These are phyloP conservation scores for Malacosoma neustria DNA, from an alignment of 2,888 invertebrate species.

Conservation along the genomic window DNA sequence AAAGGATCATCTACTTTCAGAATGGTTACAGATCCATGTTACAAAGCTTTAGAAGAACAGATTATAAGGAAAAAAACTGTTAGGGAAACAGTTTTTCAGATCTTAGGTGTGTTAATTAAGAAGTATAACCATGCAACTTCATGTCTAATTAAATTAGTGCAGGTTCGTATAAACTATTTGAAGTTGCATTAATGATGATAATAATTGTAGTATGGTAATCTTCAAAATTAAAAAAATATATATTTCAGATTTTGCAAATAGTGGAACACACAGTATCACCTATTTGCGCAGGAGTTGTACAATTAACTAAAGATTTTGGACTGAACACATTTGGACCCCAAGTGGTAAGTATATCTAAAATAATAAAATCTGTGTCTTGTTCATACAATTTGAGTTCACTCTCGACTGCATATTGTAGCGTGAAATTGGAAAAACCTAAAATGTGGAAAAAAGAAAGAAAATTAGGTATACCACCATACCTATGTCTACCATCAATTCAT, in stretches of 20 bases:
- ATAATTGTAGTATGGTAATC: no score
- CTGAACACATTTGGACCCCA: slow-evolving; percentile 82
- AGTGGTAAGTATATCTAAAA: slow-evolving; percentile 51
- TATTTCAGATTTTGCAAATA: slow-evolving; percentile 82
- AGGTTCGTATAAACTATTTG: slow-evolving; percentile 41
- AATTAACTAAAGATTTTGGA: slow-evolving; percentile 79
- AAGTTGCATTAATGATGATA: no score
- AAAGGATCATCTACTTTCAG: slow-evolving; percentile 66
- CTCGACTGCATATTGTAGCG: no score
- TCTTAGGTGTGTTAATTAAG: slow-evolving; percentile 87
- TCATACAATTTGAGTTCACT: no score
- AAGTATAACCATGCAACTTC: slow-evolving; percentile 88
- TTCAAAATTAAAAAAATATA: no score
- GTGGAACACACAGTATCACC: slow-evolving; percentile 82
- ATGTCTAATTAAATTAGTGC: slow-evolving; percentile 82
- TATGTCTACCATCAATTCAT: no score
- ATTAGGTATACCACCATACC: no score
- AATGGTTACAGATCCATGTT: slow-evolving; percentile 83
- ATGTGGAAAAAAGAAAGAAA: no score
- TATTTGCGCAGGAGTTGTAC: slow-evolving; percentile 81
- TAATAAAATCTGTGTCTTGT: no score
- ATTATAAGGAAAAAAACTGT: slow-evolving; percentile 77
- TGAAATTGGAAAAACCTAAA: no score
- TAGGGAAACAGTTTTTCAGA: slow-evolving; percentile 83
- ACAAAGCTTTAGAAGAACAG: slow-evolving; percentile 79